Evolutionary conservation across 2,113 vertebrate genomes (phyloP).

Genomic region (Bagarius yarrelli): DNA sequence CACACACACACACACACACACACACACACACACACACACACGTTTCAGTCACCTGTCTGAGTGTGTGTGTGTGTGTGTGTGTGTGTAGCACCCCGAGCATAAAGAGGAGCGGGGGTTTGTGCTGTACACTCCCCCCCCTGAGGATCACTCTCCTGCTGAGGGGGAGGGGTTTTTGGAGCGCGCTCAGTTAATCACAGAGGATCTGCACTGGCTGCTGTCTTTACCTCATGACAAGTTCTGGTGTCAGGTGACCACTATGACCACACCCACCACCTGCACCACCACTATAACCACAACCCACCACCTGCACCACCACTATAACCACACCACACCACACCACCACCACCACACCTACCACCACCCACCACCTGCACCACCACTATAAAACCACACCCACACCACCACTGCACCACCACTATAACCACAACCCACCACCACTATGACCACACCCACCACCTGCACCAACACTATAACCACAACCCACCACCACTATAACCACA

Average conservation of each 20-base stretch:
- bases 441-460: too few relatives aligned
- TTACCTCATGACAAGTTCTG: constrained; percentile 94
- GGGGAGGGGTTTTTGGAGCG: constrained; percentile 90
- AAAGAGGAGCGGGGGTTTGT: constrained; percentile 87
- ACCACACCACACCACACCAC: too few relatives aligned
- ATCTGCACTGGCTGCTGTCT: constrained; percentile 90
- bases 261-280: fast-evolving
- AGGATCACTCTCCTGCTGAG: constrained; percentile 73
- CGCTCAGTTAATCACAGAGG: constrained; percentile 84
- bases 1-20: not conserved
- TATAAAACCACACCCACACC: too few relatives aligned
- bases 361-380: too few relatives aligned
- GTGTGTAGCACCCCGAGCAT: constrained; percentile 80
- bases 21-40: too few relatives aligned
- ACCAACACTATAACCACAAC: too few relatives aligned
- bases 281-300: too few relatives aligned
- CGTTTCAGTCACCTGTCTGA: not conserved
- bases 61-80: constrained; percentile 14
- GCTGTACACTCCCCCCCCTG: constrained; percentile 81
- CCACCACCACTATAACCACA: too few relatives aligned
- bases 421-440: too few relatives aligned
- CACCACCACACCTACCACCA: too few relatives aligned
- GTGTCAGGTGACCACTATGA: constrained; percentile 83
- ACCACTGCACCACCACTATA: too few relatives aligned
- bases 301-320: too few relatives aligned